These are phyloP conservation scores for Stramonita haemastoma DNA, from an alignment of 2,888 invertebrate genomes.

Conservation along the genomic window DNA sequence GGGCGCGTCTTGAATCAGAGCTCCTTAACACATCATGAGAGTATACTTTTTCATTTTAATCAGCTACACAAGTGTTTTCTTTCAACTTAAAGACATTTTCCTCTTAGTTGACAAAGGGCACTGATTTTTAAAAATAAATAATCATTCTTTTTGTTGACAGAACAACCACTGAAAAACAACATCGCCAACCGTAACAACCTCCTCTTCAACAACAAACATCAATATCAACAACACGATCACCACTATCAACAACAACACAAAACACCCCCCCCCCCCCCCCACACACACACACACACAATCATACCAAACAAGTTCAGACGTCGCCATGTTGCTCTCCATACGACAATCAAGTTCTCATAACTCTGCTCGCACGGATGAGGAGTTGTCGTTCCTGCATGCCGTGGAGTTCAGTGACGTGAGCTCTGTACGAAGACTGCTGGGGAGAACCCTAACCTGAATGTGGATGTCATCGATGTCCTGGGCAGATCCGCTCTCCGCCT, in stretches of 20 bases:
- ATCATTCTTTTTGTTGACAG: not conserved
- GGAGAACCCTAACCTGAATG: constrained; percentile 66
- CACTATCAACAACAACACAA: not conserved
- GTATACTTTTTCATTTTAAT: too few relatives aligned
- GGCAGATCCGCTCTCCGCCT: constrained; percentile 72
- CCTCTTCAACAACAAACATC: not conserved
- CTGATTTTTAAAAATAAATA: too few relatives aligned
- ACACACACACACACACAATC: not conserved
- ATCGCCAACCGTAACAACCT: not conserved
- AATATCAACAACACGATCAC: not conserved
- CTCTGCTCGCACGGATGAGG: constrained; percentile 48
- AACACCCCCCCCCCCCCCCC: not conserved
- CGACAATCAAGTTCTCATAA: constrained; percentile 1
- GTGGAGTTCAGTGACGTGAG: constrained; percentile 74
- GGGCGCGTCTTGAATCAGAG: too few relatives aligned
- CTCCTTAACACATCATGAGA: too few relatives aligned
- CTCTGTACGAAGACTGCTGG: constrained; percentile 63
- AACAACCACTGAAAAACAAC: not conserved
- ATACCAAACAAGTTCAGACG: not conserved
- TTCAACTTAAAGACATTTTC: too few relatives aligned
- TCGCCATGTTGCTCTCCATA: constrained; percentile 7
- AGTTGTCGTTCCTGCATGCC: constrained; percentile 73
- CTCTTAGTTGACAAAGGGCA: too few relatives aligned
- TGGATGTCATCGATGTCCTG: constrained; percentile 72
- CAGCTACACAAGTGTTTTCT: too few relatives aligned